Percentiles rank a stretch among this genome's conserved stretches.
Conservation (phyloP, 2,888 invertebrate species). For the Camponotus fellah region DNA sequence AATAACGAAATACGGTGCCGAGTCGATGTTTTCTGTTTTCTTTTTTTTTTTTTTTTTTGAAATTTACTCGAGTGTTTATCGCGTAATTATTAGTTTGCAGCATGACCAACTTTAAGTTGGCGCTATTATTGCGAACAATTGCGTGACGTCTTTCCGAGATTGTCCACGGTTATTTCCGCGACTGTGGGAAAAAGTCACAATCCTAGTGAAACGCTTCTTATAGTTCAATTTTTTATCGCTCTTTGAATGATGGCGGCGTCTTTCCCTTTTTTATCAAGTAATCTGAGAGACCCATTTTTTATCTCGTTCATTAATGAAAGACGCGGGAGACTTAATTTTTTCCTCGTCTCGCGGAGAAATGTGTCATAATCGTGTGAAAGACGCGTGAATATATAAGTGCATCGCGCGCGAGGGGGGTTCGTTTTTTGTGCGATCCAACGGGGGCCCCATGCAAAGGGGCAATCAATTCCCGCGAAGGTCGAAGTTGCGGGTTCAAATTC, state of each 20-base stretch:
- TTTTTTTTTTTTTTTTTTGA: background rate
- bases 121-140: too few species aligned
- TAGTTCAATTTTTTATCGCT: constrained; percentile 6
- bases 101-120: background rate
- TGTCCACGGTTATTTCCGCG: background rate
- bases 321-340: constrained; percentile 54
- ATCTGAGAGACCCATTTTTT: constrained; percentile 28
- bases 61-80: constrained; percentile 4
- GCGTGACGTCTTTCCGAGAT: constrained; percentile 4
- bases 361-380: constrained; percentile 39
- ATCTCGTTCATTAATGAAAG: constrained; percentile 9
- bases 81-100: constrained; percentile 8
- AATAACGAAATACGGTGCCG: constrained; percentile 12
- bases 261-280: constrained; percentile 20
- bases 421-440: constrained; percentile 39
- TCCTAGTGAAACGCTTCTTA: background rate
- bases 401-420: constrained; percentile 20
- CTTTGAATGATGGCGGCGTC: background rate
- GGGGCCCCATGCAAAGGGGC: constrained; percentile 53
- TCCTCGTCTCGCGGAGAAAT: constrained; percentile 47
- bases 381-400: constrained; percentile 3
- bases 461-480: constrained; percentile 3
- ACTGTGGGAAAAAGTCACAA: background rate
- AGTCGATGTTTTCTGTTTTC: background rate
- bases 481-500: background rate